These are phyloP conservation scores for Camponotus vicinus DNA, from an alignment of 1,140 invertebrate genomes.

Conservation along the genomic window DNA sequence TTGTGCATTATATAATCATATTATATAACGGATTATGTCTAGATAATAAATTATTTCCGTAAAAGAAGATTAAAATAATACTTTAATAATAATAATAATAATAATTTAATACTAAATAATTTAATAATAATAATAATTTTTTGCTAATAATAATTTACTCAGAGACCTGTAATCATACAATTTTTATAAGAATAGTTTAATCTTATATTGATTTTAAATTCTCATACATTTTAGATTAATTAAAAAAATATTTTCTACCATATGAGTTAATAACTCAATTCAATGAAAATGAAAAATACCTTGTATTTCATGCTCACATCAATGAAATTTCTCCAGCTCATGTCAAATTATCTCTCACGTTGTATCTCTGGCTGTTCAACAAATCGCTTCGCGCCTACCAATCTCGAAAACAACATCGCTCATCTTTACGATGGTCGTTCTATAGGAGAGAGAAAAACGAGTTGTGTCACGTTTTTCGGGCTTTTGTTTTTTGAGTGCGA, in stretches of 20 bases:
- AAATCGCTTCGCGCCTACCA: slow-evolving; percentile 28
- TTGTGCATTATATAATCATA: no score
- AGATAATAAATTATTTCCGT: not conserved
- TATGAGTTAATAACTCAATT: not conserved
- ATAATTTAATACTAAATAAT: no score
- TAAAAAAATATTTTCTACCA: not conserved
- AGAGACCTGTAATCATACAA: not conserved
- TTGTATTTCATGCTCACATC: not conserved
- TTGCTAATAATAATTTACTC: not conserved
- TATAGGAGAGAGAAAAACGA: not conserved
- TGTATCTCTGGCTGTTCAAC: slow-evolving; percentile 35
- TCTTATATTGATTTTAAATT: slow-evolving; percentile 14
- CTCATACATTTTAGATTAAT: not conserved
- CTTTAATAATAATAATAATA: not conserved
- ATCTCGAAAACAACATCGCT: slow-evolving; percentile 39
- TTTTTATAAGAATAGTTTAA: not conserved
- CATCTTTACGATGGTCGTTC: slow-evolving; percentile 26
- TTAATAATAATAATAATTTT: no score
- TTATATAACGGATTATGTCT: not conserved
- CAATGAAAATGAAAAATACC: not conserved
- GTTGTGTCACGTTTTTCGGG: slow-evolving; percentile 7
- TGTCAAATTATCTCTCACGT: slow-evolving; percentile 31
- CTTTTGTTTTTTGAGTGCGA: slow-evolving; percentile 33
- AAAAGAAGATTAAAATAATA: not conserved
- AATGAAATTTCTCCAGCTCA: not conserved